Evolutionary conservation across 2,797 vertebrate species (phyloP), one percentile per base, ranked within the genome.

Genomic region (Megalops cyprinoides): DNA sequence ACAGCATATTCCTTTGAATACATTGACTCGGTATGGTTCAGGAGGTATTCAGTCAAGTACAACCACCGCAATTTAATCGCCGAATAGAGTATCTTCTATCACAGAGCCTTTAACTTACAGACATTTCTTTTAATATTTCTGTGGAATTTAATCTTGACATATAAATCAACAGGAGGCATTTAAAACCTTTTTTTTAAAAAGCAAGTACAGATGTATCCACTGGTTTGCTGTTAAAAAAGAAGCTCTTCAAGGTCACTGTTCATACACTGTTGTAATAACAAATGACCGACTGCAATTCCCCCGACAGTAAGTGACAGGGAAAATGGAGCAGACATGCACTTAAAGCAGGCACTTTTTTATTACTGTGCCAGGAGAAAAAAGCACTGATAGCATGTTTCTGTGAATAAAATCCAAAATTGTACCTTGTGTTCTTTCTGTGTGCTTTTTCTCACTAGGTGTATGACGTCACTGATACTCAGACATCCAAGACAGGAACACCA

Each of bases 21-120:
- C 6, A 2, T 53, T 53, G 10, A 46, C 46, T 48, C 46, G 4
- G 46, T 4, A 10, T 48, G 46, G 4, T 48, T n/a, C n/a, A n/a
- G n/a, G n/a, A n/a, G n/a, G n/a, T n/a, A n/a, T n/a, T 48, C 46
- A 4, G 46, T 10, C 4, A 4, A 53, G 15, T 53, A 14, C 51
- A 53, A 14, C 51, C 18, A 15, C 51, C 14, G 15, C 10, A 12
- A 23, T 42, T 42, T 37, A 25, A 37, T 44, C 20, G 10, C 4
- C 10, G 39, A 88, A 88, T 86, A 85, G 83, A 82, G 58, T 86
- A 83, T 89, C 84, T 84, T 81, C 83, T 87, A 42, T 42, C 18
- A n/a, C 4, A 23, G 65, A 83, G 85, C 58, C 80, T 84, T 83
- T 31, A 84, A 87, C 84, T 91, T 91, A 91, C 92, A 78, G 77